These are phyloP conservation scores for Chamaea fasciata DNA, from an alignment of 2,113 vertebrate genomes.

Conservation along the genomic window DNA sequence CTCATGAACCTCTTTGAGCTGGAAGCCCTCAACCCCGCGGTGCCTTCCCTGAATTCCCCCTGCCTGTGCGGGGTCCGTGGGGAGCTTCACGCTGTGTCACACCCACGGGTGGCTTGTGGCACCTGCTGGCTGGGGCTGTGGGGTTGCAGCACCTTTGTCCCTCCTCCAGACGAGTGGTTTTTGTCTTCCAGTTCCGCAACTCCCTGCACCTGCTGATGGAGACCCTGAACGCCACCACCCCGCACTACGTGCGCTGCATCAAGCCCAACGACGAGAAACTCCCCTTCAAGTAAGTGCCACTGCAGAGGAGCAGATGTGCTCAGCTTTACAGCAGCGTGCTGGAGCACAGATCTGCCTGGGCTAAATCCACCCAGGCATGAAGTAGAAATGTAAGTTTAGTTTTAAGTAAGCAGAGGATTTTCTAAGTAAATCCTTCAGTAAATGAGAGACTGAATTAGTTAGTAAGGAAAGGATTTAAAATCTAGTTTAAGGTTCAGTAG, in stretches of 20 bases:
- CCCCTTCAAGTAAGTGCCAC: constrained; percentile 84
- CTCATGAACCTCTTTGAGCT: neutral
- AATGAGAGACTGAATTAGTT: neutral
- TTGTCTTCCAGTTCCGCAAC: constrained; percentile 82
- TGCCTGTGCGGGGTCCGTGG: neutral
- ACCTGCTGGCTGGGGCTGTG: neutral
- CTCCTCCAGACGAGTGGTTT: neutral
- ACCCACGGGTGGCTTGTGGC: neutral
- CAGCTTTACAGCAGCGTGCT: rapidly evolving
- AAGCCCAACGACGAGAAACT: constrained; percentile 92
- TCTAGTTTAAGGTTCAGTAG: neutral
- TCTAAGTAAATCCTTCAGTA: neutral
- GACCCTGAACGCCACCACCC: constrained; percentile 91
- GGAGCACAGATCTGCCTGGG: neutral
- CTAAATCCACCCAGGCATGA: neutral
- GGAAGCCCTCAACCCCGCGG: neutral
- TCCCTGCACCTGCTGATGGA: constrained; percentile 94
- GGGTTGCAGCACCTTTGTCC: neutral
- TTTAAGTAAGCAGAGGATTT: neutral
- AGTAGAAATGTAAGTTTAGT: neutral
- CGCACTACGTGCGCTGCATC: constrained; percentile 95
- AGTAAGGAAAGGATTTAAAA: neutral
- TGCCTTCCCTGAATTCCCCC: neutral
- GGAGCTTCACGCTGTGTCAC: rapidly evolving
- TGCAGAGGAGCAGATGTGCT: neutral